phyloP scores from a whole-genome alignment of 2,888 invertebrate genomes.

The Cheiracanthium punctorium region DNA sequence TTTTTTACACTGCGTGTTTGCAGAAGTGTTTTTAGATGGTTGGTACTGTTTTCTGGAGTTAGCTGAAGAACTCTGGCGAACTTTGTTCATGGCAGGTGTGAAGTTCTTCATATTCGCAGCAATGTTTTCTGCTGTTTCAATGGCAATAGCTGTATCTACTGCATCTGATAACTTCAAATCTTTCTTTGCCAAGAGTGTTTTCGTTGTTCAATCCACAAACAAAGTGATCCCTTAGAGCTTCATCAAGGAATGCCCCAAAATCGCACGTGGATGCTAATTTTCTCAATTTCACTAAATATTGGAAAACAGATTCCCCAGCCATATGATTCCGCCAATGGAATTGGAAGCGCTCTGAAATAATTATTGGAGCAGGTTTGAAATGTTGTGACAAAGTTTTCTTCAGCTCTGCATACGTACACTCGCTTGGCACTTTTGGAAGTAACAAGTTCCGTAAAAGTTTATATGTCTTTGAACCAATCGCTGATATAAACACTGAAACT shows the following conservation, averaged over 20 bases:
- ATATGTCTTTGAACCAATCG: slow-evolving; percentile 12
- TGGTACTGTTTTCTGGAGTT: neutral
- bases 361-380: slow-evolving; percentile 25
- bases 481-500: slow-evolving; percentile 22
- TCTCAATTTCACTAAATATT: neutral
- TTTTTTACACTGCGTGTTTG: too few relatives aligned
- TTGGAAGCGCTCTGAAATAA: slow-evolving; percentile 23
- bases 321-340: neutral
- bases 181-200: slow-evolving; percentile 12
- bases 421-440: neutral
- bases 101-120: neutral
- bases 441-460: slow-evolving; percentile 11
- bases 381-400: neutral
- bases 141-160: neutral
- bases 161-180: slow-evolving; percentile 10
- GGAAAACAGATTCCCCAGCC: neutral
- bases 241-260: slow-evolving; percentile 20
- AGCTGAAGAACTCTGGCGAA: neutral
- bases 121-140: neutral
- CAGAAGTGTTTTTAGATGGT: too few relatives aligned
- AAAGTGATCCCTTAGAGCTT: slow-evolving; percentile 4
- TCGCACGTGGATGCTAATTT: neutral
- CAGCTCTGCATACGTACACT: neutral
- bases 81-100: neutral
- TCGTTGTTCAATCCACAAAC: slow-evolving; percentile 2